Conservation (phyloP, 2,888 invertebrate species). For the Ennomos quercinarius region DNA sequence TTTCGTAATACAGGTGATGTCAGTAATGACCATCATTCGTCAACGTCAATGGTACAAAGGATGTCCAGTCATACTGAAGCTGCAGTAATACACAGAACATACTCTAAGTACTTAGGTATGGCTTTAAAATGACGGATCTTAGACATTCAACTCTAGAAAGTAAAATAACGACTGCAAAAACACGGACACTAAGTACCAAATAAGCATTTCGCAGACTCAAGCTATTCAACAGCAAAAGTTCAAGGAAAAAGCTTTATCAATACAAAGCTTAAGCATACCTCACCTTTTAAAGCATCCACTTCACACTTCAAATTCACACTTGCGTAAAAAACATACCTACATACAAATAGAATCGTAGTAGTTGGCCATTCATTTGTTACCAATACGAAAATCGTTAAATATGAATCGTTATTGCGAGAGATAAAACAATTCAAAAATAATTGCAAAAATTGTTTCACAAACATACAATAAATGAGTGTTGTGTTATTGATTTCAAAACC, state of each 20-base stretch:
- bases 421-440: slow-evolving; percentile 1
- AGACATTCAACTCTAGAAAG: too few species aligned
- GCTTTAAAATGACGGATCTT: too few species aligned
- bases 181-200: background rate
- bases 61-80: slow-evolving; percentile 26
- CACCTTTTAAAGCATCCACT: slow-evolving; percentile 9
- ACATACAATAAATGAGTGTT: slow-evolving; percentile 2
- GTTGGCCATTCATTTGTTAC: too few species aligned
- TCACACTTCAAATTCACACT: slow-evolving; percentile 6
- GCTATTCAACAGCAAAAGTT: slow-evolving; percentile 7
- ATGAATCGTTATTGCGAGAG: background rate
- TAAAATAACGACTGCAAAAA: background rate
- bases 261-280: background rate
- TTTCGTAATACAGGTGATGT: slow-evolving; percentile 31
- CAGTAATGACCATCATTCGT: slow-evolving; percentile 39
- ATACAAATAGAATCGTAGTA: too few species aligned
- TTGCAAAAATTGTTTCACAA: slow-evolving; percentile 13
- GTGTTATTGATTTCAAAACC: slow-evolving; percentile 17
- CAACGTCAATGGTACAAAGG: slow-evolving; percentile 38
- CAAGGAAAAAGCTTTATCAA: slow-evolving; percentile 10
- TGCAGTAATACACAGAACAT: slow-evolving; percentile 13
- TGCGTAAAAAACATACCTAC: slow-evolving; percentile 3
- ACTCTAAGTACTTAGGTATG: too few species aligned
- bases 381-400: background rate
- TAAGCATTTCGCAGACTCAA: slow-evolving; percentile 1